Evolutionary conservation across 2,797 vertebrate species (phyloP), one percentile per base, ranked within the genome.

Genomic region (Xerus rutilus): DNA sequence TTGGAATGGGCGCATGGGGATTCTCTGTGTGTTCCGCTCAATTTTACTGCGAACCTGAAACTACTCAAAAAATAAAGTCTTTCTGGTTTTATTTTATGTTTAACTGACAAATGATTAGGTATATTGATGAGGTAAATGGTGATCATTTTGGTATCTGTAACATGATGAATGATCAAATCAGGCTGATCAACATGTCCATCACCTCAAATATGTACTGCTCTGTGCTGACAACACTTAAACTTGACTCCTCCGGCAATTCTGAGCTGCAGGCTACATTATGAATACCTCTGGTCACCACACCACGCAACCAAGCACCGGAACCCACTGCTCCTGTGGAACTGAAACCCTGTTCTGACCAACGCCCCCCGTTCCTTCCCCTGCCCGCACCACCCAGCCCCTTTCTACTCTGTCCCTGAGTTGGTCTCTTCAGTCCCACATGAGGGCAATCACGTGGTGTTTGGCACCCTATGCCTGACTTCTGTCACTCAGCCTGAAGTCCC

Each of bases 41-140:
- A 15, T 69, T n/a, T 96, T 59, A 20, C 21, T 82, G 18, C 20
- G 14, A 32, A 86, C 52, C 59, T 73, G 54, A 82, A 93, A 59
- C 20, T 81, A 47, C 39, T 47, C 30, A 67, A 47, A 57, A 70
- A 64, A 43, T 32, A 57, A 21, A 57, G 59, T 62, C 30, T 11
- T 69, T 43, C 35, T 39, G 69, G 28, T 64, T 82, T 47, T 32
- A 17, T 39, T 91, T 83, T 73, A 35, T 45, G 83, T 83, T 73
- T 39, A 83, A 74, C 52, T 64, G 54, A 69, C 52, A 72, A 47
- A 73, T n/a, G 45, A 35, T 62, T 18, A 32, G 9, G 11, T 45
- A 62, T 10, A 49, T 32, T 73, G 73, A 62, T 3, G n/a, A 70
- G n/a, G n/a, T 65, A 65, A 18, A 21, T 52, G 5, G 12, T 43